Evolutionary conservation across 2,113 vertebrate species (phyloP).

Genomic region (Chionis minor): DNA sequence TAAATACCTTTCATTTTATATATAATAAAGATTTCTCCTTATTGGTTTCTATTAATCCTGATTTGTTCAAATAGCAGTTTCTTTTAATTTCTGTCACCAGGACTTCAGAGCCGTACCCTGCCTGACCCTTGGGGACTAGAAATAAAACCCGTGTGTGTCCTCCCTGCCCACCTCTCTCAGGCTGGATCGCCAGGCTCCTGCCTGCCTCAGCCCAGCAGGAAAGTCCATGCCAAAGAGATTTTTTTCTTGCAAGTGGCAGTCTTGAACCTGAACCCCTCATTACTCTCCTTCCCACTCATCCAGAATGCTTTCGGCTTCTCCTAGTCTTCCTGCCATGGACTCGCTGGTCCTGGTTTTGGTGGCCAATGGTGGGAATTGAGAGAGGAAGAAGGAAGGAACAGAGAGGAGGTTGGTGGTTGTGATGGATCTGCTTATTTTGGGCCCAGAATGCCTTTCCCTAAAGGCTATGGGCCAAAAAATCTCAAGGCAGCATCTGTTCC

Average conservation of each 20-base stretch:
- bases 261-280: not conserved
- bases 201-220: not conserved
- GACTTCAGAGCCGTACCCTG: conserved; percentile 12
- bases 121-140: not conserved
- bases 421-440: not conserved
- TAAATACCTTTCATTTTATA: conserved; percentile 66
- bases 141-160: not conserved
- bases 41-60: conserved; percentile 63
- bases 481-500: not conserved
- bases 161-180: not conserved
- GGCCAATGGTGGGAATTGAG: not conserved
- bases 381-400: conserved; percentile 6
- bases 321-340: not conserved
- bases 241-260: not conserved
- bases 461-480: not conserved
- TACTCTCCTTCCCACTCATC: not conserved
- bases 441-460: not conserved
- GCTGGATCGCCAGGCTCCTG: not conserved
- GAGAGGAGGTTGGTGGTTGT: conserved; percentile 31
- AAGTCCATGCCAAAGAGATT: not conserved
- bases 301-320: not conserved
- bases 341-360: not conserved
- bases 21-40: conserved; percentile 70
- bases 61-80: conserved; percentile 64
- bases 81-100: not conserved